phyloP scores from a whole-genome alignment of 64 coral and sea anemone species.

The Porites lutea region DNA sequence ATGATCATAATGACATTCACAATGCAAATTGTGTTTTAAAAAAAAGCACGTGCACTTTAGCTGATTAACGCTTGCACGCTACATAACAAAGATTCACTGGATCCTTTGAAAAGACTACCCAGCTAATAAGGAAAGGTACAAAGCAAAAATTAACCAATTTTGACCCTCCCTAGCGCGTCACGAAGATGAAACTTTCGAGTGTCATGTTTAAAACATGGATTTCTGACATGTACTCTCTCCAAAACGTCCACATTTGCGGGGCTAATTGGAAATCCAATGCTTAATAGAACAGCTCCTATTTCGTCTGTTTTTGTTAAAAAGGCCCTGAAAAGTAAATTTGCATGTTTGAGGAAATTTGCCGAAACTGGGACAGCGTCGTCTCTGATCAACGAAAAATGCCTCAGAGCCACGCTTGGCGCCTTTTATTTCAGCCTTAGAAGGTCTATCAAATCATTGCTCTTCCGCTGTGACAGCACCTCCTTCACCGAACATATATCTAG shows the following conservation, averaged over 20 bases:
- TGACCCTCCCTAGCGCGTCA: background rate
- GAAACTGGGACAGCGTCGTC: background rate
- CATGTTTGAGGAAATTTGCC: slow-evolving; percentile 14
- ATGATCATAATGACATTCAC: slow-evolving; percentile 73
- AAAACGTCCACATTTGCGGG: background rate
- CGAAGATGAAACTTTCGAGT: background rate
- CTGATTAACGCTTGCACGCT: slow-evolving; percentile 57
- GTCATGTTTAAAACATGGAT: slow-evolving; percentile 27
- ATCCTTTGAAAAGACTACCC: slow-evolving; percentile 48
- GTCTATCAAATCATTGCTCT: background rate
- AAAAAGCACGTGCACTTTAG: slow-evolving; percentile 85
- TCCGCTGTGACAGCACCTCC: background rate
- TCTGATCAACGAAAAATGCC: background rate
- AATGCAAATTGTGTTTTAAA: slow-evolving; percentile 77
- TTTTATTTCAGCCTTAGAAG: background rate
- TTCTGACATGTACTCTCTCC: slow-evolving; percentile 33
- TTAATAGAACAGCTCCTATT: background rate
- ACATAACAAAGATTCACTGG: slow-evolving; percentile 76
- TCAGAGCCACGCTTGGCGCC: background rate
- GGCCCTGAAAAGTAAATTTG: slow-evolving; percentile 9
- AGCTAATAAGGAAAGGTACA: background rate
- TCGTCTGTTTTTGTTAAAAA: slow-evolving; percentile 50
- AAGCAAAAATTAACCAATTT: slow-evolving; percentile 20
- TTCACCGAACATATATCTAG: background rate
- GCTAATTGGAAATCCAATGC: background rate